A percentile compares a stretch with the other conserved stretches of the same genome.
phyloP scores from a whole-genome alignment of 2,888 invertebrate genomes.

The Yponomeuta evonymella region DNA sequence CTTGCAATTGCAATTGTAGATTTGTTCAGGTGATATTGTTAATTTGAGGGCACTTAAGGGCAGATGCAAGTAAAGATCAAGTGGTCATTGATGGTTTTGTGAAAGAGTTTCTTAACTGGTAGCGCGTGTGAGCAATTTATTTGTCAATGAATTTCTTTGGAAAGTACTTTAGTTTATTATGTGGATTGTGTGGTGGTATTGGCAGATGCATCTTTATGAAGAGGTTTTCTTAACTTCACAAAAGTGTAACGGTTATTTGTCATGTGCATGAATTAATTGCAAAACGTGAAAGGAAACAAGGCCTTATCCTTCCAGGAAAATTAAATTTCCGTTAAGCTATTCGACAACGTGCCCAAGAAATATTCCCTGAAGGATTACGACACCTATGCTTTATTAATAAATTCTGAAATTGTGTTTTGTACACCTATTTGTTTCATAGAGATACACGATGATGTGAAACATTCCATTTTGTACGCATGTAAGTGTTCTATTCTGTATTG shows the following conservation, averaged over 20 bases:
- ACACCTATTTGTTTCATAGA: no score
- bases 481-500: no score
- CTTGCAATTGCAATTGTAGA: constrained; percentile 27
- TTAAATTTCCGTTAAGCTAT: no score
- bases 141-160: constrained; percentile 28
- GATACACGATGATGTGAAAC: no score
- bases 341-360: neutral
- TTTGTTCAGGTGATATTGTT: constrained; percentile 42
- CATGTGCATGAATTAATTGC: neutral
- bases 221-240: neutral
- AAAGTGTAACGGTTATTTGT: neutral
- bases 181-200: neutral
- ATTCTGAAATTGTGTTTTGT: no score
- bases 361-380: neutral
- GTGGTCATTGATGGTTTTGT: constrained; percentile 23
- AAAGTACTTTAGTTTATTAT: neutral
- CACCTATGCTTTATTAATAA: no score
- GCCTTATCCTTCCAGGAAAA: no score
- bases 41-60: constrained; percentile 39
- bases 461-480: no score
- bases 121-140: constrained; percentile 31
- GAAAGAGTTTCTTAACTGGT: constrained; percentile 17
- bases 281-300: neutral
- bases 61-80: constrained; percentile 23
- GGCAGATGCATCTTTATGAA: neutral